Base-by-base conservation (phyloP, 2,113 vertebrate genomes). In the Oplegnathus fasciatus region DNA sequence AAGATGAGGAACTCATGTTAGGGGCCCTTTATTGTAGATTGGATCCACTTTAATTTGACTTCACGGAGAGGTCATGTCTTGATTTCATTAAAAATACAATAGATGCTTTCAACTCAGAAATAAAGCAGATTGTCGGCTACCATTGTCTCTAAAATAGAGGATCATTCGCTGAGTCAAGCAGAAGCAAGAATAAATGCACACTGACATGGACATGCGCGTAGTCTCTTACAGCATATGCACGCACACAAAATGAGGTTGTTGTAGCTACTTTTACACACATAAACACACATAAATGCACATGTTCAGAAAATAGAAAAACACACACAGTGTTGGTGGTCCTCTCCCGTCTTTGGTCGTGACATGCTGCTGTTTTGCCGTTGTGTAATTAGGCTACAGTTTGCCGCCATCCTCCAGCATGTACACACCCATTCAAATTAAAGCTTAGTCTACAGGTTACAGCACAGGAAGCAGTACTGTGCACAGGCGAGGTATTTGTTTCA, bases 371-470 rank as follows among this genome's bases (percentile, higher is more conserved):
- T 52, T 83, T 60, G 66, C 66, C 1, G 40, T 61, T 62, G 24
- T 82, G 66, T 85, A 87, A 86, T 81, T 83, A 76, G 24, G 37
- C 48, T 10, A 0, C 73, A 80, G 40, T 78, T 80, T 61, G 60
- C 54, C 15, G 17, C 42, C 65, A 18, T 14, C 60, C 67, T 52
- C 26, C 20, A 37, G 22, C 64, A 14, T n/a, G 44, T 54, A 32
- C 65, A 77, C 83, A 20, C 26, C 57, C 75, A 34, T 65, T 72
- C 67, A 77, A 40, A 88, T 67, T 3, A 40, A 68, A 69, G 67
- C 72, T 13, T 18, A 14, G 17, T 68, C 62, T 34, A 40, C 75
- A 89, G 83, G 85, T 86, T 73, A 50, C 57, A 75, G 67, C 62
- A 46, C 82, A 86, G 82, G 60, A 86, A 89, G 61, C 40, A 14